Evolutionary conservation across 2,113 vertebrate genomes (phyloP).

Genomic region (Syngnathus typhle): DNA sequence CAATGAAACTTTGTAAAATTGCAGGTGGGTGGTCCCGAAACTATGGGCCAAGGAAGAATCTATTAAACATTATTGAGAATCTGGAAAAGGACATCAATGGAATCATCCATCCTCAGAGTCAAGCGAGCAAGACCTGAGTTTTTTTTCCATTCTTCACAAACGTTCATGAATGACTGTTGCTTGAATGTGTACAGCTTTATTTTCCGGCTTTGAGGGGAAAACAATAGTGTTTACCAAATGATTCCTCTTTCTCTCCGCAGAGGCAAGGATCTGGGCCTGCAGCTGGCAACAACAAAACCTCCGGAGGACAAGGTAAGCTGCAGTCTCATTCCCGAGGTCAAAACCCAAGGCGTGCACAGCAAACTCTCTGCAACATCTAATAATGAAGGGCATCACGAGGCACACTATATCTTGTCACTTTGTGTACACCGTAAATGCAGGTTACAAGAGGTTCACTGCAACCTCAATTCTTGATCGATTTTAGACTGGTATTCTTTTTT

Average conservation of each 20-base stretch:
- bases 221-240: background rate
- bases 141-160: no score
- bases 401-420: background rate
- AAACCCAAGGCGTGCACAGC: background rate
- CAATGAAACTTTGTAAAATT: background rate
- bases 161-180: background rate
- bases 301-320: conserved; percentile 83
- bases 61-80: no score
- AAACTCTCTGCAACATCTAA: background rate
- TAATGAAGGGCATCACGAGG: background rate
- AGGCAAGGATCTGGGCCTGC: conserved; percentile 84
- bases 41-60: no score
- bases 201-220: background rate
- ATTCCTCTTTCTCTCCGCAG: conserved; percentile 56
- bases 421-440: background rate
- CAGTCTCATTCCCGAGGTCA: background rate
- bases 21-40: no score
- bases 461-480: background rate
- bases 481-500: no score
- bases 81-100: no score
- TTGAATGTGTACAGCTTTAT: background rate
- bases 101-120: no score
- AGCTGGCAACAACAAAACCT: conserved; percentile 84
- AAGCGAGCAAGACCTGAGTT: no score
- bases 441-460: background rate